Evolutionary conservation across 2,113 vertebrate genomes (phyloP), one percentile per base, ranked within the genome.

Genomic region (Miniopterus natalensis): DNA sequence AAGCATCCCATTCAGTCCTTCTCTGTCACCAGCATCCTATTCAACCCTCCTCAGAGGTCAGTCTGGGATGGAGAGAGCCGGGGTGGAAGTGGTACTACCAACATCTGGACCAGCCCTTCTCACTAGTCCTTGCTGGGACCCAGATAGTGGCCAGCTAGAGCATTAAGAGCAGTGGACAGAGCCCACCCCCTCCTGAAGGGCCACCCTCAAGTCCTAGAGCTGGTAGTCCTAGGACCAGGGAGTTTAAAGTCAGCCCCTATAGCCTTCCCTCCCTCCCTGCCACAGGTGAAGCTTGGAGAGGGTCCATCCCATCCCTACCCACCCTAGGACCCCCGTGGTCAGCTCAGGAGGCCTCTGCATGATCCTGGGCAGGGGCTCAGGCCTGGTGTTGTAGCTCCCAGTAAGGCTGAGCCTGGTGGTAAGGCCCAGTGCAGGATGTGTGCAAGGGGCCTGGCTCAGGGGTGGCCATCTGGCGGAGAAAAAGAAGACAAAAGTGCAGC

Each of bases 401-500:
- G 3, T 1, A 3, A 31, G 53, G n/a, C 61, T 3, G 10, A 40
- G 68, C 51, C 65, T 2, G 40, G 21, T 1, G 3, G n/a, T 0
- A 25, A 12, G 8, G 65, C 23, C 40, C 40, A 7, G 12, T 6
- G 2, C 20, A 27, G 59, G 84, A 66, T 40, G 27, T 9, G 5
- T 13, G 57, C 8, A 6, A 61, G 14, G 42, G 49, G 47, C 57
- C 66, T 2, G 21, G 74, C 63, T 88, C 93, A 11, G 70, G 75
- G 40, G 51, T n/a, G 78, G 89, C 95, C 94, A 80, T 88, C 93
- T 92, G 96, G 88, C 66, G 23, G 79, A 94, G 61, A 96, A 83
- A 97, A 98, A 98, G 25, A 96, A 97, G 80, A 51, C 74, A 97
- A 90, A 97, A 97, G 96, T 85, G 88, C 97, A 94, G 92, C 27